Conservation (phyloP, 2,888 invertebrate species). For the Drosophila mimetica region DNA sequence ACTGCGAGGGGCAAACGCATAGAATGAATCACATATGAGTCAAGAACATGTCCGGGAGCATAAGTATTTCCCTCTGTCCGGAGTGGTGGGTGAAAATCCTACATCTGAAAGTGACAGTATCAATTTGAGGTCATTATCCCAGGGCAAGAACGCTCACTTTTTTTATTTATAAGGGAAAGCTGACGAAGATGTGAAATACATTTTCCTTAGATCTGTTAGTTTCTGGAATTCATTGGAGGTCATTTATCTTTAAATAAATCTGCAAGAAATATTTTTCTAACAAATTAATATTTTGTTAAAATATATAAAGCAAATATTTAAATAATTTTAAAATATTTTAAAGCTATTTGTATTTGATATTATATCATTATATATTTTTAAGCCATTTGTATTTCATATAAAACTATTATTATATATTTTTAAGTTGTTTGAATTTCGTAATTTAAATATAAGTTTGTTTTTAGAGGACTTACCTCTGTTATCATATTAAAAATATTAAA, state of each 20-base stretch:
- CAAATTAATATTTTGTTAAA: not conserved
- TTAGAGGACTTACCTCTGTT: too few species aligned
- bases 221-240: not conserved
- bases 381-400: too few species aligned
- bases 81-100: slow-evolving; percentile 18
- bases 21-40: slow-evolving; percentile 45
- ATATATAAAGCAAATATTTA: too few species aligned
- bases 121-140: slow-evolving; percentile 32
- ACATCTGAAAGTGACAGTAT: slow-evolving; percentile 39
- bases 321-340: too few species aligned
- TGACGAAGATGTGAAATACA: not conserved
- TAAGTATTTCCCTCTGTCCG: slow-evolving; percentile 4
- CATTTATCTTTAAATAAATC: not conserved
- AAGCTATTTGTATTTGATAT: too few species aligned
- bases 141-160: slow-evolving; percentile 5
- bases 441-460: too few species aligned
- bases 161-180: not conserved
- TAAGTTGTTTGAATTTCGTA: too few species aligned
- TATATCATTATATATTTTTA: too few species aligned
- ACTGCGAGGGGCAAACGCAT: slow-evolving; percentile 4
- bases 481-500: too few species aligned
- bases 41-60: slow-evolving; percentile 18
- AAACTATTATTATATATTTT: too few species aligned
- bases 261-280: not conserved
- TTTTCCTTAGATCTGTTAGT: not conserved